Evolutionary conservation across 2,113 vertebrate species (phyloP).

Genomic region (Noturus placidus): DNA sequence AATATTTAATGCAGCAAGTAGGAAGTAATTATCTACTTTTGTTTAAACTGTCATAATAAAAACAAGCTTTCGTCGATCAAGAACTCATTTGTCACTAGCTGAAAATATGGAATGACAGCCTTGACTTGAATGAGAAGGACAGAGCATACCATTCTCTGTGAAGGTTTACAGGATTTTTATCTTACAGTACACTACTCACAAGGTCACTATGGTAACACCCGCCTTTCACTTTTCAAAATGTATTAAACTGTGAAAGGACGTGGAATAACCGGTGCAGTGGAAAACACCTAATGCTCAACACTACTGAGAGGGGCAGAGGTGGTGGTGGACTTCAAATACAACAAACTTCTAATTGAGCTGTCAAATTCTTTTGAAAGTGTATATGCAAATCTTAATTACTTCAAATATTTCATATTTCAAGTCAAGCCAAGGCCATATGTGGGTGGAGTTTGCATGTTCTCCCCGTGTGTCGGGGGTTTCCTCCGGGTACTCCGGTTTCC

Average conservation of each 20-base stretch:
- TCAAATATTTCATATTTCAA: not conserved
- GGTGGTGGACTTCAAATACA: not conserved
- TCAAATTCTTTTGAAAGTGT: not conserved
- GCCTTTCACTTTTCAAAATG: not conserved
- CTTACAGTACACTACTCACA: not conserved
- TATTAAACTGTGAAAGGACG: not conserved
- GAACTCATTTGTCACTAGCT: not conserved
- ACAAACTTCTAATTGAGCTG: not conserved
- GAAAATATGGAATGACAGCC: constrained; percentile 20
- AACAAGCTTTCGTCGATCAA: not conserved
- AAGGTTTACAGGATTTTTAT: constrained; percentile 23
- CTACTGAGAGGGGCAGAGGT: too few species aligned
- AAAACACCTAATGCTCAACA: not conserved
- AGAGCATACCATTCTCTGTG: constrained; percentile 18
- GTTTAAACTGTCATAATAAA: not conserved
- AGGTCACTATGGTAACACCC: not conserved
- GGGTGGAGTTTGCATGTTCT: too few species aligned
- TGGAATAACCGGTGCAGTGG: not conserved
- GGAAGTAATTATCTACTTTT: not conserved
- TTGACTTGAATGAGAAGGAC: constrained; percentile 34
- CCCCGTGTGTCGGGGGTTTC: too few species aligned
- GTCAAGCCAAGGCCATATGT: too few species aligned
- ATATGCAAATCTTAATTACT: not conserved
- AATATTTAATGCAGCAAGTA: not conserved
- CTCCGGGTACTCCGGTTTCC: too few species aligned